Conservation (phyloP, 2,888 invertebrate species). For the Anthoptus insignis region DNA sequence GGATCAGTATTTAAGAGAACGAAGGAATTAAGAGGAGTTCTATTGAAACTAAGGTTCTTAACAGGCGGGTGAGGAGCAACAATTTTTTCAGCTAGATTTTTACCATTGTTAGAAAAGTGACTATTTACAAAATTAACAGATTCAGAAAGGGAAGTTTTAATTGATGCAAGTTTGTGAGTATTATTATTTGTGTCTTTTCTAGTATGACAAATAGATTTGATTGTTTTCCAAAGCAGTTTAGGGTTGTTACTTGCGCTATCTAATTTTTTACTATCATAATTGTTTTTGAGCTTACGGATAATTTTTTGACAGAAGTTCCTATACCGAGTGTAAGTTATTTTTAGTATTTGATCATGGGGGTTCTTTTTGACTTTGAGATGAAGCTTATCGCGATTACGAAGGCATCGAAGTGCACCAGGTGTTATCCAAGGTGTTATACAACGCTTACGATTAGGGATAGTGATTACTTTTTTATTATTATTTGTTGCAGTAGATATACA, state of each 20-base stretch:
- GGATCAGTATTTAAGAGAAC: not conserved
- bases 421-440: constrained; percentile 3
- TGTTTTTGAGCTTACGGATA: constrained; percentile 15
- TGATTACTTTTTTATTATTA: not conserved
- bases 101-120: constrained; percentile 15
- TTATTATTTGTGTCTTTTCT: constrained; percentile 5
- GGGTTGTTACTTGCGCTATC: constrained; percentile 5
- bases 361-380: constrained; percentile 15
- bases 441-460: not conserved
- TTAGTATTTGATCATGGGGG: constrained; percentile 18
- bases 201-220: constrained; percentile 14
- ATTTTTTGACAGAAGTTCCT: no score
- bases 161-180: not conserved
- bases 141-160: not conserved
- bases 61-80: not conserved
- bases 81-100: constrained; percentile 10
- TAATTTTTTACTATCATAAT: constrained; percentile 26
- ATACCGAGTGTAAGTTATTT: constrained; percentile 27
- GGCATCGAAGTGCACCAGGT: no score
- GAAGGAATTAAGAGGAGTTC: not conserved
- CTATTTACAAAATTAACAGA: constrained; percentile 14
- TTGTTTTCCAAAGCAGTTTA: constrained; percentile 27
- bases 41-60: not conserved
- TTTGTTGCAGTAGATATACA: not conserved
- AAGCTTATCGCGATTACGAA: no score